phyloP scores from a whole-genome alignment of 2,888 invertebrate species.

The Cheilosia soror region DNA sequence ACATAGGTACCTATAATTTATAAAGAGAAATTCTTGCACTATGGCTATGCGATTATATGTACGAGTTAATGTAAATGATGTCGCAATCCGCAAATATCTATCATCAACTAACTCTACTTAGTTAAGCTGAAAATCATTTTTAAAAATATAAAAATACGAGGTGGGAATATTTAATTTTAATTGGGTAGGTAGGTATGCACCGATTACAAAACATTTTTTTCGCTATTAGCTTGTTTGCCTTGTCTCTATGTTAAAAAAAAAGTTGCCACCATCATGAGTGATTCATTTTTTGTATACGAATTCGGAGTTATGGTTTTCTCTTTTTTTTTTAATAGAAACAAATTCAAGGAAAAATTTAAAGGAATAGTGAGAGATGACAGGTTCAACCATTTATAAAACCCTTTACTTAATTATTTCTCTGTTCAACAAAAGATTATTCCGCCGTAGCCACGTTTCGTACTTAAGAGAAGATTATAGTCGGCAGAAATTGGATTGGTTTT shows the following conservation, averaged over 20 bases:
- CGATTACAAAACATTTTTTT: constrained; percentile 27
- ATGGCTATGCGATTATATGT: constrained; percentile 14
- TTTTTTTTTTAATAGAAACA: too few species aligned
- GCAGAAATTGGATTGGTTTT: too few species aligned
- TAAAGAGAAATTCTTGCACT: constrained; percentile 56
- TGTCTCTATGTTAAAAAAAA: constrained; percentile 3
- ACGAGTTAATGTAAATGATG: background rate
- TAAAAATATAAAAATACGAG: constrained; percentile 36
- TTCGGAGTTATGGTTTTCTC: too few species aligned
- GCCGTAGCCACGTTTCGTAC: too few species aligned
- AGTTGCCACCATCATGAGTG: constrained; percentile 24
- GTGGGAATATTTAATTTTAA: constrained; percentile 36
- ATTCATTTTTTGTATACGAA: constrained; percentile 16
- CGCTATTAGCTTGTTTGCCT: background rate
- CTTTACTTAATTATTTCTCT: too few species aligned
- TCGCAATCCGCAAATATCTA: constrained; percentile 8
- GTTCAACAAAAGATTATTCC: too few species aligned
- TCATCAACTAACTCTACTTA: constrained; percentile 10
- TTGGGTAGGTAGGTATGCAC: background rate
- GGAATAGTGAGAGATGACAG: too few species aligned
- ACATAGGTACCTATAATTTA: background rate
- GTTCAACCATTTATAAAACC: too few species aligned
- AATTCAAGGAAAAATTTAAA: too few species aligned
- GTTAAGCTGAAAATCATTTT: background rate
- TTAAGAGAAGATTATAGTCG: too few species aligned